A percentile compares a stretch with the other conserved stretches of the same genome.
Evolutionary conservation across 2,113 vertebrate species (phyloP).

Genomic region (Seriola quinqueradiata): DNA sequence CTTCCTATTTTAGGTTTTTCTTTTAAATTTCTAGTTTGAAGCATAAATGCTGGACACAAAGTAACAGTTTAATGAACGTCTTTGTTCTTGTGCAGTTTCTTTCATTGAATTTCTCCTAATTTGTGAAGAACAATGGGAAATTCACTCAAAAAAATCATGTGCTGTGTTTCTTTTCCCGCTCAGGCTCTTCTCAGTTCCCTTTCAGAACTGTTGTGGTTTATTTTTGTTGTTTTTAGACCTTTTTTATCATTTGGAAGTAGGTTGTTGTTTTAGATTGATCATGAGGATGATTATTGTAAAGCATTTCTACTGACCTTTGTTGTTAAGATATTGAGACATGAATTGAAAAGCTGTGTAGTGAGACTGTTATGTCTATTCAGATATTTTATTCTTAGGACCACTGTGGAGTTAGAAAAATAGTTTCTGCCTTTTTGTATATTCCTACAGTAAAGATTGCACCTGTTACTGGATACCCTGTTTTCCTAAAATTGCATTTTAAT

Average conservation of each 20-base stretch:
- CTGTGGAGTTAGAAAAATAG: not conserved
- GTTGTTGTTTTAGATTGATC: not conserved
- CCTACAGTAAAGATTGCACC: not conserved
- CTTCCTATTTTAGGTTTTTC: not conserved
- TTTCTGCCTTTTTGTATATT: not conserved
- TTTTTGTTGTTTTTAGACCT: not conserved
- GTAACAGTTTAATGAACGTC: not conserved
- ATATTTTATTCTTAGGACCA: not conserved
- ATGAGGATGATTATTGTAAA: not conserved
- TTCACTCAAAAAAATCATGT: not conserved
- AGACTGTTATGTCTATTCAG: not conserved
- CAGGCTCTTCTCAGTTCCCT: not conserved
- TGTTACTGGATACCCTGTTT: not conserved
- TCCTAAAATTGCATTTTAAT: not conserved
- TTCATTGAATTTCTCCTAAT: conserved; percentile 16
- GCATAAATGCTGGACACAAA: not conserved
- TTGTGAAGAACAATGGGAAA: conserved; percentile 9
- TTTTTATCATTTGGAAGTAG: not conserved
- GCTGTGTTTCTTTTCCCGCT: conserved; percentile 19
- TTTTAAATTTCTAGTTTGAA: not conserved
- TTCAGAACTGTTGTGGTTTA: not conserved
- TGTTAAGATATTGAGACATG: not conserved
- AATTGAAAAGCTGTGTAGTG: not conserved
- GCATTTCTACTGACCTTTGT: not conserved
- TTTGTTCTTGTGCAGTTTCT: conserved; percentile 16